These are phyloP conservation scores for Pelobates fuscus DNA, from an alignment of 2,113 vertebrate species.

Conservation along the genomic window DNA sequence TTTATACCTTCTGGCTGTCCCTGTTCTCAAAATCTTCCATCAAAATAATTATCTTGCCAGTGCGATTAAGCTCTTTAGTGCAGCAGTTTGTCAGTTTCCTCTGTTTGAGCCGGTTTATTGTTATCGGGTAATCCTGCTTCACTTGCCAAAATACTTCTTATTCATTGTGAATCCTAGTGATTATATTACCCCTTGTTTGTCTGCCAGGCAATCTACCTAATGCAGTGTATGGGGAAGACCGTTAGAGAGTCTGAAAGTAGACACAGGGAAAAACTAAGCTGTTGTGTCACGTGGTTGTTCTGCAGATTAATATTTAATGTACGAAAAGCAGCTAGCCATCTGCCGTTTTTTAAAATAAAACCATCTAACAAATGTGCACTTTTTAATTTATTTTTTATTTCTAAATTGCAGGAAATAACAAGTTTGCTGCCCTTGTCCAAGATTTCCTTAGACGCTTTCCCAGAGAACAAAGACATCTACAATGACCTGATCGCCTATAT, in stretches of 20 bases:
- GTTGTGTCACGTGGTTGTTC: slow-evolving; percentile 21
- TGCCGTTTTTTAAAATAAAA: slow-evolving; percentile 1
- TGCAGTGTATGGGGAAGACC: slow-evolving; percentile 21
- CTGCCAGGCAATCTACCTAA: slow-evolving; percentile 40
- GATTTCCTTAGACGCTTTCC: slow-evolving; percentile 87
- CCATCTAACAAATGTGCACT: slow-evolving; percentile 20
- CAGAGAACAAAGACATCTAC: slow-evolving; percentile 85
- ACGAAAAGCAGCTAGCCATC: slow-evolving; percentile 20
- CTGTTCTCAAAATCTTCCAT: not conserved
- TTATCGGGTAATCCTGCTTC: slow-evolving; percentile 36
- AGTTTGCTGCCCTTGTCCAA: slow-evolving; percentile 77
- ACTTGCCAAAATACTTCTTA: slow-evolving; percentile 40
- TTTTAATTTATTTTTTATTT: not conserved
- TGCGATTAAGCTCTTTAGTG: too few relatives aligned
- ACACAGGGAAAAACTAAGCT: not conserved
- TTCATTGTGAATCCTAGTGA: slow-evolving; percentile 33
- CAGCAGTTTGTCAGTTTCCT: not conserved
- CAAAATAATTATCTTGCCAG: slow-evolving; percentile 2
- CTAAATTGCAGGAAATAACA: slow-evolving; percentile 78
- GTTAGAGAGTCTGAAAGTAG: not conserved
- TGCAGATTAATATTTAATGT: slow-evolving; percentile 39
- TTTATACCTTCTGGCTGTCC: too few relatives aligned
- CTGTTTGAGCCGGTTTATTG: slow-evolving; percentile 19
- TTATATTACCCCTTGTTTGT: slow-evolving; percentile 39
- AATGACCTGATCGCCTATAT: slow-evolving; percentile 89